Evolutionary conservation across 23 tunicate species (phyloP), one percentile per base, ranked within the genome.

Genomic region (Aplidium turbinatum): DNA sequence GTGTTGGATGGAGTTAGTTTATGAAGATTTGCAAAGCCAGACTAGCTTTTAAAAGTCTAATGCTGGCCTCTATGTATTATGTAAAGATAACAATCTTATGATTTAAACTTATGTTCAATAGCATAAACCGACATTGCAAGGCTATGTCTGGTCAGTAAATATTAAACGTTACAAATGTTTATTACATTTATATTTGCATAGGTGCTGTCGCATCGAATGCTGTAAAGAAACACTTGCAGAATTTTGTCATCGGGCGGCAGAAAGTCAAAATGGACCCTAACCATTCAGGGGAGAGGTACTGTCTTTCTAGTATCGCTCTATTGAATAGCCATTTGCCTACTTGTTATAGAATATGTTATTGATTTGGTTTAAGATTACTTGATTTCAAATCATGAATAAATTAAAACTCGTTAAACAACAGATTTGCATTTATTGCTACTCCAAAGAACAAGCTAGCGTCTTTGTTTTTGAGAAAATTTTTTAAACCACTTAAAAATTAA

Each of bases 171-270:
- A 53, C 60, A 53, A 11, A 53, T 53, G 4, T 19, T 53, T 53
- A 19, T 4, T 18, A 9, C n/a, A 0, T 25, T 54, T 0, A 22
- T 77, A 27, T 77, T 51, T 18, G 48, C 50, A 2, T 21, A 91
- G 87, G 97, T 84, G 97, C 97, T 35, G 83, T 85, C 34, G 97
- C 97, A 31, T 91, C 97, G 19, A 73, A 36, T 75, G 97, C 91
- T 36, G 97, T 91, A 1, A 91, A 91, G 57, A 70, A 84, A 58
- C 97, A 91, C 39, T 58, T 91, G 35, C 90, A 84, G 62, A 84
- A 91, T 16, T 91, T 91, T 79, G 97, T 91, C 4, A 91, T 82
- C 36, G 89, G 82, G 0, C 73, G 97, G 13, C 90, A 84, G 38
- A 83, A 84, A 70, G 62, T 47, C 21, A 91, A 91, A 79, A 30